Conservation (phyloP, 2,888 invertebrate genomes). For the Meteorus colon region DNA sequence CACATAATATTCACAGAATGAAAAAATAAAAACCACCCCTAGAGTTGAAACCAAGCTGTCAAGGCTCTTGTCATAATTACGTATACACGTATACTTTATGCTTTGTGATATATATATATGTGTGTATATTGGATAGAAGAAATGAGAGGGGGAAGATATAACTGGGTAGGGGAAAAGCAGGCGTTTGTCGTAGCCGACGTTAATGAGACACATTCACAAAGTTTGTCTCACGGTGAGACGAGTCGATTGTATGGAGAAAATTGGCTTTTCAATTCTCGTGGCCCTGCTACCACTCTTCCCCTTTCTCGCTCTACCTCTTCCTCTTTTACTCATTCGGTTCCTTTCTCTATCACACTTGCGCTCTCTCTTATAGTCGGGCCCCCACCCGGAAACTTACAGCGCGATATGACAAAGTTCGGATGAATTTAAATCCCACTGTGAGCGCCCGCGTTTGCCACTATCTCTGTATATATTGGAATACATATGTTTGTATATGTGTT, state of each 20-base stretch:
- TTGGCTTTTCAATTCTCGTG: slow-evolving; percentile 68
- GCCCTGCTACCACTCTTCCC: slow-evolving; percentile 25
- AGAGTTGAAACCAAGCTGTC: slow-evolving; percentile 11
- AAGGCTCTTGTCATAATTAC: slow-evolving; percentile 18
- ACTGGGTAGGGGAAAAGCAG: neutral
- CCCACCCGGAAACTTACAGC: slow-evolving; percentile 59
- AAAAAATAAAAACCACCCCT: neutral
- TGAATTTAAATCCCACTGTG: slow-evolving; percentile 67
- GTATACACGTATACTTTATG: slow-evolving; percentile 16
- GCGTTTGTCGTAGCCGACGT: slow-evolving; percentile 55
- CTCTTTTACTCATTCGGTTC: slow-evolving; percentile 43
- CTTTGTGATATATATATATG: slow-evolving; percentile 27
- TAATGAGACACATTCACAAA: slow-evolving; percentile 72
- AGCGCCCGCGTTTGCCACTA: slow-evolving; percentile 52
- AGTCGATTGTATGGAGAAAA: slow-evolving; percentile 70
- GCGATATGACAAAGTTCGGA: slow-evolving; percentile 60
- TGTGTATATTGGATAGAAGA: neutral
- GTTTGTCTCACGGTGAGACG: slow-evolving; percentile 67
- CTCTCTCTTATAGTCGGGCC: neutral
- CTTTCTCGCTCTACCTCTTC: neutral
- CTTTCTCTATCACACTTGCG: neutral
- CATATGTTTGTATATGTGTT: slow-evolving; percentile 31
- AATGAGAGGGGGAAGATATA: neutral
- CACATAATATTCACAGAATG: too few species aligned
- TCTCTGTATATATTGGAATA: neutral